Evolutionary conservation across 2,888 invertebrate species (phyloP).

Genomic region (Caenorhabditis sulstoni): DNA sequence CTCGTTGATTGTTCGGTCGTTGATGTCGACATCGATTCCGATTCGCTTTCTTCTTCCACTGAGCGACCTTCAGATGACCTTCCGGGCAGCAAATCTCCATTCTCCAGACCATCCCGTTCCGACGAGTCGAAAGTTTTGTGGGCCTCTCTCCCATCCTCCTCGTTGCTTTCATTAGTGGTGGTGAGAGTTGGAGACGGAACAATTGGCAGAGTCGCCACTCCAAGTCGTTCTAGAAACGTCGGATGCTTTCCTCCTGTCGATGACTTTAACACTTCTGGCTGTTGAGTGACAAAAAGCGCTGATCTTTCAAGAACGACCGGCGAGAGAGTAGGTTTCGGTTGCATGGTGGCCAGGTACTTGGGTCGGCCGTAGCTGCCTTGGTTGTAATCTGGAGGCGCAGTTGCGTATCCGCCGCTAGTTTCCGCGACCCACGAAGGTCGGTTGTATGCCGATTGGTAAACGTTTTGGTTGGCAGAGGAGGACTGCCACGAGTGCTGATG

Average conservation of each 20-base stretch:
- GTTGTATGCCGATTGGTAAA: slow-evolving; percentile 37
- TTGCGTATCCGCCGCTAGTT: slow-evolving; percentile 36
- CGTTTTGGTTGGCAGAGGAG: slow-evolving; percentile 13
- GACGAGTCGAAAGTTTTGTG: background rate
- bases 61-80: slow-evolving; percentile 5
- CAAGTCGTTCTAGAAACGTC: slow-evolving; percentile 49
- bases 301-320: slow-evolving; percentile 56
- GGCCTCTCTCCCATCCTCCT: background rate
- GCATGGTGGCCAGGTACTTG: slow-evolving; percentile 47
- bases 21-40: background rate
- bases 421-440: slow-evolving; percentile 30
- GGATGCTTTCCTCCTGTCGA: slow-evolving; percentile 21
- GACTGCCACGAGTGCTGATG: slow-evolving; percentile 37
- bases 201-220: slow-evolving; percentile 34
- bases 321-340: slow-evolving; percentile 43
- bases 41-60: slow-evolving; percentile 13
- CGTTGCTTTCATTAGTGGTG: background rate
- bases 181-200: background rate
- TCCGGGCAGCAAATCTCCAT: slow-evolving; percentile 28
- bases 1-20: slow-evolving; percentile 1
- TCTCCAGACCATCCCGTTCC: slow-evolving; percentile 6
- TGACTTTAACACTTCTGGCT: slow-evolving; percentile 1
- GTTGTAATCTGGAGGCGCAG: slow-evolving; percentile 42
- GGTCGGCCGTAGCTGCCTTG: slow-evolving; percentile 48
- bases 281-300: slow-evolving; percentile 40